phyloP scores from a whole-genome alignment of 2,113 vertebrate species.

The Australoheros scitulus region DNA sequence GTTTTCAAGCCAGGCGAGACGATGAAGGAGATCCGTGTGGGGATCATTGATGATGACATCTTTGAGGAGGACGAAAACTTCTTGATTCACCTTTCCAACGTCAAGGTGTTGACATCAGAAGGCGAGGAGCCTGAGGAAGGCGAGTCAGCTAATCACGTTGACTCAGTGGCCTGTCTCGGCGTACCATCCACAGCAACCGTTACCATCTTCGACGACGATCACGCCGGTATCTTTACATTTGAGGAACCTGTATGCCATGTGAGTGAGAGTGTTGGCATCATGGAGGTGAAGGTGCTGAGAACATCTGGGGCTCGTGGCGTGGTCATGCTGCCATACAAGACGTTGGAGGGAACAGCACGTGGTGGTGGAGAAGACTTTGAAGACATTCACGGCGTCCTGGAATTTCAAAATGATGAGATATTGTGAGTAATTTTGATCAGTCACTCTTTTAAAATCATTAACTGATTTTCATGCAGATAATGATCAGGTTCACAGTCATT shows the following conservation, averaged over 20 bases:
- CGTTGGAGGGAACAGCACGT: slow-evolving; percentile 91
- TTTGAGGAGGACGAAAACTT: slow-evolving; percentile 99
- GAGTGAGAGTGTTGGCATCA: slow-evolving; percentile 95
- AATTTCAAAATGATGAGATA: slow-evolving; percentile 99
- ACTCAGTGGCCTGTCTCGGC: slow-evolving; percentile 86
- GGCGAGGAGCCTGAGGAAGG: slow-evolving; percentile 75
- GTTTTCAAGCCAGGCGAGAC: slow-evolving; percentile 95
- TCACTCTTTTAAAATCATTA: neutral
- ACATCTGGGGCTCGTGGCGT: slow-evolving; percentile 95
- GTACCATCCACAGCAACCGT: slow-evolving; percentile 89
- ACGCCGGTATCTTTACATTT: slow-evolving; percentile 98
- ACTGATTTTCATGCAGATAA: neutral
- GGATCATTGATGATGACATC: slow-evolving; percentile 97
- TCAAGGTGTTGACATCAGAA: slow-evolving; percentile 84
- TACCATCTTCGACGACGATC: slow-evolving; percentile 98
- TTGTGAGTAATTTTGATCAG: slow-evolving; percentile 87
- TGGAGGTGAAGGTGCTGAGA: slow-evolving; percentile 98
- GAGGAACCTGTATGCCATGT: slow-evolving; percentile 92
- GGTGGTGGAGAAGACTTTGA: slow-evolving; percentile 97
- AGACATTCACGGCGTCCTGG: slow-evolving; percentile 90
- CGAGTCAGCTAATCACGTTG: slow-evolving; percentile 80
- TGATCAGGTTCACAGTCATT: neutral
- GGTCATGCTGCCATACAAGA: slow-evolving; percentile 96
- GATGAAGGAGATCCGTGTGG: slow-evolving; percentile 93
- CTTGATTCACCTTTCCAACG: slow-evolving; percentile 92